A percentile compares a stretch with the other conserved stretches of the same genome.
Conservation (phyloP, 2,888 invertebrate genomes). For the Agrotis puta region DNA sequence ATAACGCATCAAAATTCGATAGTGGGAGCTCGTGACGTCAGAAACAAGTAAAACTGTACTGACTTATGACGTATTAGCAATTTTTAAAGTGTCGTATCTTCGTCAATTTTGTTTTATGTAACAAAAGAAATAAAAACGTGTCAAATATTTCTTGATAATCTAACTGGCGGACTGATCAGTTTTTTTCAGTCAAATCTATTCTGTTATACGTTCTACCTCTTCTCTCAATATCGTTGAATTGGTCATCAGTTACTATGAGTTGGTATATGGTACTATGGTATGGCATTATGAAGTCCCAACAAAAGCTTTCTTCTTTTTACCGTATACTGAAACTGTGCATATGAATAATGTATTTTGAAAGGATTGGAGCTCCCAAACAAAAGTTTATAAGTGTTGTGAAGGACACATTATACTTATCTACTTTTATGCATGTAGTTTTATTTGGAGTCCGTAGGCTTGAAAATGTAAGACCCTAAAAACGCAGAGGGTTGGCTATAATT, state of each 20-base stretch:
- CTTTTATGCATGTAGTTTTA: constrained; percentile 5
- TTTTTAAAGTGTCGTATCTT: too few relatives aligned
- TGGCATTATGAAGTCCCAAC: constrained; percentile 22
- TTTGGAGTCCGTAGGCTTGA: neutral
- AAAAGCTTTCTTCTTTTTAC: constrained; percentile 31
- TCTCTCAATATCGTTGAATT: neutral
- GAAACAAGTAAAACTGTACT: too few relatives aligned
- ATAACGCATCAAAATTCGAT: too few relatives aligned
- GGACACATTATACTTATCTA: constrained; percentile 9
- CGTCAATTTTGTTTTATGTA: too few relatives aligned
- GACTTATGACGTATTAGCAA: too few relatives aligned
- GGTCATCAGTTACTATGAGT: constrained; percentile 28
- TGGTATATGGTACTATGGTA: too few relatives aligned
- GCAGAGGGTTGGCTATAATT: neutral
- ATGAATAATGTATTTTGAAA: constrained; percentile 63
- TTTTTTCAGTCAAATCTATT: too few relatives aligned
- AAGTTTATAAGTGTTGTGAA: constrained; percentile 49
- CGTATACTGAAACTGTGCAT: constrained; percentile 42
- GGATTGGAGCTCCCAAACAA: constrained; percentile 52
- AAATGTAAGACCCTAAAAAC: neutral
- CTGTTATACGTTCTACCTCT: too few relatives aligned
- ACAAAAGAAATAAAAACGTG: too few relatives aligned
- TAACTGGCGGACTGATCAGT: too few relatives aligned
- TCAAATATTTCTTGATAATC: too few relatives aligned
- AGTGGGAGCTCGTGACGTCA: too few relatives aligned